phyloP scores from a whole-genome alignment of 1,140 invertebrate genomes.

The Nephila pilipes region DNA sequence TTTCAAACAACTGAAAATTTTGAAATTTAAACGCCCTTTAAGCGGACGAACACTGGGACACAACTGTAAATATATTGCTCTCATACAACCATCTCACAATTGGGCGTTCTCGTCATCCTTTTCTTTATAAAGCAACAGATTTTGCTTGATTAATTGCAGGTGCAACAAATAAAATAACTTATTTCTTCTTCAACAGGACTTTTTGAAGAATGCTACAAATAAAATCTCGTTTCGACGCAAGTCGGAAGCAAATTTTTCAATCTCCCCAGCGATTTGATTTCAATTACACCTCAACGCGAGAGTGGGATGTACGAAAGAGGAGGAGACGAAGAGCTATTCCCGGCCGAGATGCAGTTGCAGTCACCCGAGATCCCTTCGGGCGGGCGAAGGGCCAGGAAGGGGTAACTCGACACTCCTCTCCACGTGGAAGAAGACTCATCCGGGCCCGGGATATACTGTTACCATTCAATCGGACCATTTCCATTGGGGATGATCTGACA shows the following conservation, averaged over 20 bases:
- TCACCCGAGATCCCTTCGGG: constrained; percentile 7
- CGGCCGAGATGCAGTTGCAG: constrained; percentile 21
- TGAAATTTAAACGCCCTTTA: too few species aligned
- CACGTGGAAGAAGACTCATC: constrained; percentile 42
- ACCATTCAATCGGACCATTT: constrained; percentile 5
- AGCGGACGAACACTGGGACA: too few species aligned
- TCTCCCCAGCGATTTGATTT: not conserved
- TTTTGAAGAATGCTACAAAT: too few species aligned
- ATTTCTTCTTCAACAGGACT: too few species aligned
- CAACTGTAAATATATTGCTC: too few species aligned
- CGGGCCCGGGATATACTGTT: not conserved
- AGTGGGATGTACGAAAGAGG: not conserved
- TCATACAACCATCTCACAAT: too few species aligned
- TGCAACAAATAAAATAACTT: too few species aligned
- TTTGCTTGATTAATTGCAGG: too few species aligned
- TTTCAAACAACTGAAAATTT: too few species aligned
- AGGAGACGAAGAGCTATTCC: constrained; percentile 36
- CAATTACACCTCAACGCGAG: not conserved
- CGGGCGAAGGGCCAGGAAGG: constrained; percentile 14
- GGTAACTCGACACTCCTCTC: constrained; percentile 12
- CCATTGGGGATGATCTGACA: not conserved
- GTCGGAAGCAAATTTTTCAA: not conserved
- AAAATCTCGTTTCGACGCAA: too few species aligned
- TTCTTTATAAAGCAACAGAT: too few species aligned
- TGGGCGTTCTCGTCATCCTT: too few species aligned